These are phyloP conservation scores for Penaeus monodon DNA, from an alignment of 2,888 invertebrate species.

Conservation along the genomic window DNA sequence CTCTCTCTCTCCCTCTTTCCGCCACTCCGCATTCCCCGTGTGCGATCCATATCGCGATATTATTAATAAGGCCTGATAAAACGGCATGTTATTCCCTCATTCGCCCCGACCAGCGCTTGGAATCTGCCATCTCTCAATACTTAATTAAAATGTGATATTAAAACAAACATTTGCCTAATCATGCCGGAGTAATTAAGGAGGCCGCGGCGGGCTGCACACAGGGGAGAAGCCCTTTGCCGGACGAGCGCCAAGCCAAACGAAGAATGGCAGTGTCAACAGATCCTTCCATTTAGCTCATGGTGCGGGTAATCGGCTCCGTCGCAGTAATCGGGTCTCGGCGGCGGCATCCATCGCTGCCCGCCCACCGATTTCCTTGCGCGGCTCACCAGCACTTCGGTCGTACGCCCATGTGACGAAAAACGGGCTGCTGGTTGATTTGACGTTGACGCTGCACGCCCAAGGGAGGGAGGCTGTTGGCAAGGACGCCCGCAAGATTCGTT, in stretches of 20 bases:
- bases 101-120: background rate
- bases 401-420: too few species aligned
- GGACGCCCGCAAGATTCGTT: too few species aligned
- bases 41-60: background rate
- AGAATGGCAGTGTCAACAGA: constrained; percentile 42
- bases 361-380: too few species aligned
- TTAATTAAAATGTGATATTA: constrained; percentile 59
- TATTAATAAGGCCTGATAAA: too few species aligned
- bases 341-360: too few species aligned
- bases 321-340: too few species aligned
- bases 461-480: too few species aligned
- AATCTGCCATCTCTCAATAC: constrained; percentile 37
- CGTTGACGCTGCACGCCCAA: too few species aligned
- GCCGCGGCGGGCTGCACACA: background rate
- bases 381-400: too few species aligned
- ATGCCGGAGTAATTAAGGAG: constrained; percentile 45
- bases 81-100: background rate
- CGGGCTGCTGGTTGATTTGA: too few species aligned
- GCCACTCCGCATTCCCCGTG: background rate
- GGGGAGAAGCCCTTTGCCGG: constrained; percentile 4
- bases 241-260: constrained; percentile 22
- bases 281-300: background rate
- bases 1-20: background rate
- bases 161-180: constrained; percentile 59
- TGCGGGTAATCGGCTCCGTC: too few species aligned